Base-by-base conservation (phyloP, 2,888 invertebrate genomes). In the Cheilosia impressa region DNA sequence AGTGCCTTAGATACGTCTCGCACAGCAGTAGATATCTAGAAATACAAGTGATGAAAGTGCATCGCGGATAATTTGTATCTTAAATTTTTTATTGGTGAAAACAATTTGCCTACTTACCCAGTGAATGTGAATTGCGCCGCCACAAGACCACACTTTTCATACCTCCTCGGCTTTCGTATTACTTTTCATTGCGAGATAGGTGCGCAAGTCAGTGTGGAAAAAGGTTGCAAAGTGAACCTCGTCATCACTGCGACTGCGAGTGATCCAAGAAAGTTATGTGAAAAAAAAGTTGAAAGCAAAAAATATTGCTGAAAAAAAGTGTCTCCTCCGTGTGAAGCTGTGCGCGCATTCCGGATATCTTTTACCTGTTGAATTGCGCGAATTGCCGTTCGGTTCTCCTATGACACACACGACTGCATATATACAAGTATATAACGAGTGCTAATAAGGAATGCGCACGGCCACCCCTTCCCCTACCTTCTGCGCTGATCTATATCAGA, bases 61-160 rank as follows among this genome's bases (percentile, higher is more conserved):
- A 41, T 65, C 41, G 38, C 38, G 38, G 4, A 50, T 7, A 50
- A 52, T 52, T 34, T 6, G 55, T 53, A 50, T 47, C 22, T 41
- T 6, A 27, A 66, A 55, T 65, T 43, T 27, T 66, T 71, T 77
- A 76, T 85, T 71, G 76, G 87, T 87, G 84, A 87, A 87, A 87
- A 83, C 80, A 87, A 87, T 71, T 81, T 87, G 75, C 87, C 81
- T 88, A 88, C 77, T 85, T 88, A 85, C 72, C 83, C 83, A 88
- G 75, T 87, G 87, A 87, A 80, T 87, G 83, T 87, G 87, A 87
- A 87, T 84, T 78, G 78, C 76, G 72, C 80, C 66, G 77, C 52
- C 52, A 52, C 72, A 81, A 66, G 62, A 85, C 63, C 79, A 79
- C 68, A 62, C 69, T 73, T 47, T 68, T 71, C 55, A 43, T 50